These are phyloP conservation scores for Drosophila bunnanda DNA, from an alignment of 2,888 invertebrate species.

Conservation along the genomic window DNA sequence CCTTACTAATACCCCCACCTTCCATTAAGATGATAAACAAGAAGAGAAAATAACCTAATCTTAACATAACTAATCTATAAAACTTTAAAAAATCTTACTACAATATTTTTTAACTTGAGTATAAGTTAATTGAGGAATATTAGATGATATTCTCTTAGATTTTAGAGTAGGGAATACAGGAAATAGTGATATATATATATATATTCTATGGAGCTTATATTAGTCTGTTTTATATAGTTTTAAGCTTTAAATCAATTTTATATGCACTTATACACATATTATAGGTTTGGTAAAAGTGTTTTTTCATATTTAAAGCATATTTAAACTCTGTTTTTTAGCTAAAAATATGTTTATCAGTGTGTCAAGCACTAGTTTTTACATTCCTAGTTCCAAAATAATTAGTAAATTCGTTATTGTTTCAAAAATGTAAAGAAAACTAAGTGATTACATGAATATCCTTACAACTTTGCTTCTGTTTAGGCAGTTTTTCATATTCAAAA, in stretches of 20 bases:
- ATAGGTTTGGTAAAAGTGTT: not conserved
- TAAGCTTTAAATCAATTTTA: not conserved
- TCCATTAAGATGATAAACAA: not conserved
- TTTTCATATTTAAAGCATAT: not conserved
- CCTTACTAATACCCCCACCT: conserved; percentile 3
- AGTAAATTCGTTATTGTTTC: not conserved
- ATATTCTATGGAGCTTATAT: not conserved
- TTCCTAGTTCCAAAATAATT: not conserved
- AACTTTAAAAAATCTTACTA: not conserved
- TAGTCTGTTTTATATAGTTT: not conserved
- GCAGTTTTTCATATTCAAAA: not conserved
- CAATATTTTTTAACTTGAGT: no score
- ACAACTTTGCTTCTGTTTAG: not conserved
- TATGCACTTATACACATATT: not conserved
- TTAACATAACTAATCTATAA: not conserved
- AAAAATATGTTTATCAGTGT: not conserved
- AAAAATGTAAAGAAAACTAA: not conserved
- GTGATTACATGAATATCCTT: not conserved
- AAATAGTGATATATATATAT: no score
- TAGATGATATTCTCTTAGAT: not conserved
- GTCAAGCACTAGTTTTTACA: not conserved
- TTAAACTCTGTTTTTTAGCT: not conserved
- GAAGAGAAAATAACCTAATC: no score
- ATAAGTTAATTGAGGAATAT: no score
- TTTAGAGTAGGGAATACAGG: not conserved